These are phyloP conservation scores for Sitobion miscanthi DNA, from an alignment of 1,140 invertebrate species.

Conservation along the genomic window DNA sequence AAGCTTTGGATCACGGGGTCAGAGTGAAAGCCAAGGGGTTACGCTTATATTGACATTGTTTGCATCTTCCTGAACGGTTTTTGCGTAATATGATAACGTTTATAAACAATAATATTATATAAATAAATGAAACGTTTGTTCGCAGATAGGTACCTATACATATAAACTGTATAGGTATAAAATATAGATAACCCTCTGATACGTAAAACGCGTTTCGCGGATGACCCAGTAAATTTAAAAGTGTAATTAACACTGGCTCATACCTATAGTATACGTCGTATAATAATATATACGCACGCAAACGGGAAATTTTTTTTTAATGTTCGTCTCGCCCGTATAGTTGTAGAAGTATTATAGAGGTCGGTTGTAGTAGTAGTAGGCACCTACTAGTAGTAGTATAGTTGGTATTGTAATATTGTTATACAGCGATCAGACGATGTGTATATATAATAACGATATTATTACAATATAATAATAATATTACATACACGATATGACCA, in stretches of 20 bases:
- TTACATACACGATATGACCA: neutral
- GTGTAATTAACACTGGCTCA: neutral
- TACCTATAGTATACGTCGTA: neutral
- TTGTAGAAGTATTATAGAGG: neutral
- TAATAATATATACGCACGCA: neutral
- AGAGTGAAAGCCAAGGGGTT: neutral
- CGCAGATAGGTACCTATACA: too few relatives aligned
- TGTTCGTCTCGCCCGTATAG: neutral
- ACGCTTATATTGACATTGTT: neutral
- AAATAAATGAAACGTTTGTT: too few relatives aligned
- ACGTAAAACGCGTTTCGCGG: neutral
- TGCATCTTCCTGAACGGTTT: neutral
- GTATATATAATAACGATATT: neutral
- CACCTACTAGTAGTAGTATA: neutral
- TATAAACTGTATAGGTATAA: too few relatives aligned
- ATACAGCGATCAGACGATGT: neutral
- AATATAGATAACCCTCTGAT: neutral
- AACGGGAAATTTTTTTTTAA: neutral
- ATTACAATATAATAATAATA: constrained; percentile 12
- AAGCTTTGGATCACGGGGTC: neutral
- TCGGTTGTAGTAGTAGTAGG: neutral
- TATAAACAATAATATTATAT: neutral
- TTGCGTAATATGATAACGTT: neutral
- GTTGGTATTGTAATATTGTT: neutral
- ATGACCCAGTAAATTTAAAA: constrained; percentile 1